A percentile compares a stretch with the other conserved stretches of the same genome.
phyloP scores from a whole-genome alignment of 2,888 invertebrate species.

The Catocala fraxini region DNA sequence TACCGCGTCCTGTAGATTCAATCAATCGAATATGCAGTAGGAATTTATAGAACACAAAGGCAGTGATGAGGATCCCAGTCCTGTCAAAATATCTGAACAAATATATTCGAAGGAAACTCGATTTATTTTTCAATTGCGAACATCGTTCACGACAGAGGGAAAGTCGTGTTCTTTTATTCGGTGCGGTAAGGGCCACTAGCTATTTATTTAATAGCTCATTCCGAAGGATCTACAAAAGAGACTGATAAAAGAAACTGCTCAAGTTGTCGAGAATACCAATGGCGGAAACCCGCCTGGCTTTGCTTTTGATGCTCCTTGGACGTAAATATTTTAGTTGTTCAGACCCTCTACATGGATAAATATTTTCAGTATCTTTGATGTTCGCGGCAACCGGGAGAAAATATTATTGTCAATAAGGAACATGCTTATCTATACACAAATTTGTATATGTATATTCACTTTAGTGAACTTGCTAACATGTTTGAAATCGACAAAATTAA shows the following conservation, averaged over 20 bases:
- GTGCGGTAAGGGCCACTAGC: constrained; percentile 50
- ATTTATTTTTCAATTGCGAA: constrained; percentile 54
- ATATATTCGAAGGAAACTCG: constrained; percentile 37
- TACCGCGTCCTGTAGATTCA: constrained; percentile 1
- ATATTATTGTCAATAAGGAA: background rate
- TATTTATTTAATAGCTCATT: constrained; percentile 68
- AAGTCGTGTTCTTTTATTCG: constrained; percentile 57
- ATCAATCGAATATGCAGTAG: constrained; percentile 9
- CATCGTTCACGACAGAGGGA: constrained; percentile 40
- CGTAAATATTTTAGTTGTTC: constrained; percentile 52
- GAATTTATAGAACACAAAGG: constrained; percentile 26
- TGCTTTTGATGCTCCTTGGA: constrained; percentile 49
- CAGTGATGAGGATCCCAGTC: constrained; percentile 33
- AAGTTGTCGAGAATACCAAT: constrained; percentile 56
- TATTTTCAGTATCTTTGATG: constrained; percentile 11
- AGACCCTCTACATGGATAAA: constrained; percentile 7
- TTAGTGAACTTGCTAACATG: background rate
- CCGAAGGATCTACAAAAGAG: constrained; percentile 53
- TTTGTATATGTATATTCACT: no score
- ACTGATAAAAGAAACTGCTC: constrained; percentile 58
- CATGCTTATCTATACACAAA: no score
- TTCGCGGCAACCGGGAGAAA: background rate
- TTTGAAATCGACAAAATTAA: background rate
- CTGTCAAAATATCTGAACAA: constrained; percentile 38
- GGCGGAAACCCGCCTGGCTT: constrained; percentile 42